Evolutionary conservation across 2,113 vertebrate species (phyloP).

Genomic region (Callopanchax toddi): DNA sequence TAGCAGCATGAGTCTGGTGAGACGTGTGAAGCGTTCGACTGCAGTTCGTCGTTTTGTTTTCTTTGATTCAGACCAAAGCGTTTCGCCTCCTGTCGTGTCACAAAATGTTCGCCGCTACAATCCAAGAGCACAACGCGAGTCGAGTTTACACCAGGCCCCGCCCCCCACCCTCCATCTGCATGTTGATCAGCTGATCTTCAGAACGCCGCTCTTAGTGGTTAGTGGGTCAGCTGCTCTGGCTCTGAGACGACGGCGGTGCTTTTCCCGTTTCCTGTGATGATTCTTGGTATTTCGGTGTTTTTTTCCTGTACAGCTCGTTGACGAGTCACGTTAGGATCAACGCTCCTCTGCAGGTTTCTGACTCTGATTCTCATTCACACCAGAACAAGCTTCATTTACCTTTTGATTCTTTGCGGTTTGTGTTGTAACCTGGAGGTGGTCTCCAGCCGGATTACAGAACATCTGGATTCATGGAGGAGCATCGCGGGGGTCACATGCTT

Average conservation of each 20-base stretch:
- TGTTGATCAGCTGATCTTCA: constrained; percentile 46
- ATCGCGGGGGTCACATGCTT: no score
- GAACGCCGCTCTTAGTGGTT: constrained; percentile 26
- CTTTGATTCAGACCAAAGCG: constrained; percentile 66
- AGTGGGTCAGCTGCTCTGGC: background rate
- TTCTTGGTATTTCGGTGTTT: constrained; percentile 43
- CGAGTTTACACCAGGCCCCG: constrained; percentile 64
- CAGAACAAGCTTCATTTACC: no score
- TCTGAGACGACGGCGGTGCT: constrained; percentile 46
- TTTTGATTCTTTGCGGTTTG: no score
- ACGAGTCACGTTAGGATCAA: constrained; percentile 18
- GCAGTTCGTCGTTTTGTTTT: constrained; percentile 53
- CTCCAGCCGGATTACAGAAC: no score
- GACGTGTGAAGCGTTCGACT: constrained; percentile 31
- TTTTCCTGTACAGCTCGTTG: constrained; percentile 35
- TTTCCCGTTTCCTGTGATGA: constrained; percentile 33
- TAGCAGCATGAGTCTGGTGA: constrained; percentile 50
- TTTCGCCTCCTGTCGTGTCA: constrained; percentile 49
- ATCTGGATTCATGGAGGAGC: no score
- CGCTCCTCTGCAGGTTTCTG: constrained; percentile 24
- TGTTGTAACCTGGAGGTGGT: no score
- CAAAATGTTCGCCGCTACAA: constrained; percentile 43
- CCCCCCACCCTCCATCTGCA: constrained; percentile 44
- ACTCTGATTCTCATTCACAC: no score
- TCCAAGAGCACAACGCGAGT: constrained; percentile 75